These are phyloP conservation scores for Luehdorfia chinensis DNA, from an alignment of 1,140 invertebrate genomes.

Conservation along the genomic window DNA sequence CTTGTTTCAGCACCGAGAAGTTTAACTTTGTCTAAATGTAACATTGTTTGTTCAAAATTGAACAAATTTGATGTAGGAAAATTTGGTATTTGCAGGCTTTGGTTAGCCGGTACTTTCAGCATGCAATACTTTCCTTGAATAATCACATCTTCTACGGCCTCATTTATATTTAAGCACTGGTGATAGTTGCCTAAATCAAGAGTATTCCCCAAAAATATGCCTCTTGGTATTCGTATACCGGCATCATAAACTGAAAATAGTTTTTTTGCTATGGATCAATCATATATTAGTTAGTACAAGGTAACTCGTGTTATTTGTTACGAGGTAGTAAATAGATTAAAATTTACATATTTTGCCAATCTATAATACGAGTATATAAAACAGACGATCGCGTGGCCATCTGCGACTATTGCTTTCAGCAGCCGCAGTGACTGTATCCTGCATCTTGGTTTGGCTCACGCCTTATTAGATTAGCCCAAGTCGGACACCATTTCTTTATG, in stretches of 20 bases:
- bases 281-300: too few relatives aligned
- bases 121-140: conserved; percentile 55
- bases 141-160: conserved; percentile 19
- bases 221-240: conserved; percentile 35
- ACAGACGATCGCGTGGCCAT: too few relatives aligned
- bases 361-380: too few relatives aligned
- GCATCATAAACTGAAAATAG: conserved; percentile 43
- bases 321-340: too few relatives aligned
- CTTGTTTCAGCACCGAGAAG: not conserved
- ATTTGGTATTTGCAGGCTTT: conserved; percentile 16
- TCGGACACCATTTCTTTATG: too few relatives aligned
- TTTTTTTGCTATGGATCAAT: too few relatives aligned
- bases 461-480: too few relatives aligned
- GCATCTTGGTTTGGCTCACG: too few relatives aligned
- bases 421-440: too few relatives aligned
- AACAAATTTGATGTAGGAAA: not conserved
- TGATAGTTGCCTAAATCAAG: conserved; percentile 45
- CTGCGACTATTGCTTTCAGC: too few relatives aligned
- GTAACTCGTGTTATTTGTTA: too few relatives aligned
- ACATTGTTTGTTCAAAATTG: not conserved
- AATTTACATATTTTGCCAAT: too few relatives aligned
- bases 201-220: conserved; percentile 29
- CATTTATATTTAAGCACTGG: conserved; percentile 40
- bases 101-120: conserved; percentile 24
- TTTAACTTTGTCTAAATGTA: not conserved